phyloP scores from a whole-genome alignment of 2,888 invertebrate species.

The Philaethria dido region DNA sequence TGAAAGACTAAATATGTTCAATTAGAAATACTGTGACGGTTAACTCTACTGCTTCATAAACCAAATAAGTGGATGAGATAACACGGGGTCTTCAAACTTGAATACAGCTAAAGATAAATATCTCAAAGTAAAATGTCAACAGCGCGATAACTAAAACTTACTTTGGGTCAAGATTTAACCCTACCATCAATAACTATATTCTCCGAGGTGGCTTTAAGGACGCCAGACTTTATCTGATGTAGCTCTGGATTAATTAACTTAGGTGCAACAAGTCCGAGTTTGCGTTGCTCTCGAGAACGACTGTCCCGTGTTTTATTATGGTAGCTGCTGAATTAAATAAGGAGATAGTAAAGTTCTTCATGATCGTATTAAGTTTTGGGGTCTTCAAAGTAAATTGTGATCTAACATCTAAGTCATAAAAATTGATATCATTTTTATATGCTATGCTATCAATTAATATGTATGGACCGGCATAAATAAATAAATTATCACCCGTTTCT shows the following conservation, averaged over 20 bases:
- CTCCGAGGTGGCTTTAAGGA: constrained; percentile 60
- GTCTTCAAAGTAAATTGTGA: constrained; percentile 48
- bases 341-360: constrained; percentile 55
- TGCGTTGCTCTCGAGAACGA: constrained; percentile 75
- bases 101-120: constrained; percentile 28
- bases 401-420: constrained; percentile 44
- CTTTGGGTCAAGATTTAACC: constrained; percentile 42
- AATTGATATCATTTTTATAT: constrained; percentile 26
- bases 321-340: constrained; percentile 75
- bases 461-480: constrained; percentile 39
- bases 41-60: constrained; percentile 3
- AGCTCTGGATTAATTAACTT: constrained; percentile 79
- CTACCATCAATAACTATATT: constrained; percentile 49
- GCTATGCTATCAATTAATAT: constrained; percentile 37
- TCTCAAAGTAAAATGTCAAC: constrained; percentile 25
- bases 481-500: constrained; percentile 34
- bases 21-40: neutral
- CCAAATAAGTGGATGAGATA: constrained; percentile 20
- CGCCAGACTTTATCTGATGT: constrained; percentile 72
- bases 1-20: neutral
- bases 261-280: constrained; percentile 82
- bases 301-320: constrained; percentile 77
- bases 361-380: constrained; percentile 56
- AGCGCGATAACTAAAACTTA: constrained; percentile 38
- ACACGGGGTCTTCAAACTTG: constrained; percentile 16